A percentile compares a stretch with the other conserved stretches of the same genome.
Evolutionary conservation across 2,797 vertebrate species (phyloP).

Genomic region (Pyrocephalus nanus): DNA sequence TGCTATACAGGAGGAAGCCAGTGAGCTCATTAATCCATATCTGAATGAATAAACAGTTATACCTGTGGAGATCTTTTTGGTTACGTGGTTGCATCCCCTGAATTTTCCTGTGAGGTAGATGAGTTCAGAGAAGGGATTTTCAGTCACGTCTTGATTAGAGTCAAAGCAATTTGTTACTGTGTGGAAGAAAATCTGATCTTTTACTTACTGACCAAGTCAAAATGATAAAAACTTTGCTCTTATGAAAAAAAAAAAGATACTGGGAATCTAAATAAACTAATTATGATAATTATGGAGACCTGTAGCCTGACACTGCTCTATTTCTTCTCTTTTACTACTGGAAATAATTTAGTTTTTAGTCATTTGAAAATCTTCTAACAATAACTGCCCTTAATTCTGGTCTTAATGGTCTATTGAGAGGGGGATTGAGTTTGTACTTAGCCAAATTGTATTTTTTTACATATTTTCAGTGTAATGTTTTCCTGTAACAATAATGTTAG

Average conservation of each 20-base stretch:
- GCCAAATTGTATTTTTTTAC: neutral
- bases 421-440: neutral
- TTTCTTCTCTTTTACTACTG: neutral
- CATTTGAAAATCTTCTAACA: neutral
- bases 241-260: fast-evolving
- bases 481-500: neutral
- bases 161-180: neutral
- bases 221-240: neutral
- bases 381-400: neutral
- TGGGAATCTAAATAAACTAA: neutral
- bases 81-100: neutral
- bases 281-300: neutral
- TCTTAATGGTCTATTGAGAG: neutral
- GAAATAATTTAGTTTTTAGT: neutral
- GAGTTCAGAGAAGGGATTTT: neutral
- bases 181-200: neutral
- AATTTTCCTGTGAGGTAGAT: neutral
- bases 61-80: neutral
- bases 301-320: neutral
- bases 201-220: neutral
- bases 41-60: neutral
- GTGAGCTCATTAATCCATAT: neutral
- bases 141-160: neutral
- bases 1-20: neutral
- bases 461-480: neutral